A percentile compares a stretch with the other conserved stretches of the same genome.
Evolutionary conservation across 2,888 invertebrate species (phyloP).

Genomic region (Aspidiotus destructor): DNA sequence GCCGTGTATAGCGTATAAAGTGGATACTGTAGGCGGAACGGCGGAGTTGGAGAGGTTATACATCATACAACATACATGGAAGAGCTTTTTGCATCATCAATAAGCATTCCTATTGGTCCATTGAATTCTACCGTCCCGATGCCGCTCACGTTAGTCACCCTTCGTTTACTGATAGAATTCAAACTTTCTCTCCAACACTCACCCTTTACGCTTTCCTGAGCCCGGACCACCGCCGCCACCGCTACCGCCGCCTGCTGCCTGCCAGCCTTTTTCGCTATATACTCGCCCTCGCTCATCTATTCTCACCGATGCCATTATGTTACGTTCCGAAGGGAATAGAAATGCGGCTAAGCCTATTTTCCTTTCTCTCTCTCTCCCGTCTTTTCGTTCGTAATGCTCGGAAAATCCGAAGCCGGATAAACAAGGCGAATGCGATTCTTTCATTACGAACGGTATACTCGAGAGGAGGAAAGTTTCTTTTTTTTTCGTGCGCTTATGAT

Average conservation of each 20-base stretch:
- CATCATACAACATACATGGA: conserved; percentile 33
- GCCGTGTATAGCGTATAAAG: conserved; percentile 30
- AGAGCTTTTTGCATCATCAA: conserved; percentile 33
- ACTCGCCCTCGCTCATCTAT: conserved; percentile 7
- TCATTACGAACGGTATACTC: background rate
- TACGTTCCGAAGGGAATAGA: conserved; percentile 34
- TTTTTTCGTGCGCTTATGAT: too few species aligned
- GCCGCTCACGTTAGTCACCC: conserved; percentile 29
- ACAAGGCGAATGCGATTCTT: conserved; percentile 17
- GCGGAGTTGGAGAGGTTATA: conserved; percentile 32
- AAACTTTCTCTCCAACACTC: conserved; percentile 29
- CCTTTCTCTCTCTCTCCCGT: conserved; percentile 24
- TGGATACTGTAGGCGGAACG: conserved; percentile 29
- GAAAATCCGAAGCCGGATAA: conserved; percentile 17
- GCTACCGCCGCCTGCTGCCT: conserved; percentile 11
- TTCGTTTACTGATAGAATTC: conserved; percentile 33
- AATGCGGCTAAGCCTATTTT: conserved; percentile 32
- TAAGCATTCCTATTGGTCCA: conserved; percentile 34
- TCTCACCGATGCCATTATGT: conserved; percentile 33
- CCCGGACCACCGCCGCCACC: conserved; percentile 18
- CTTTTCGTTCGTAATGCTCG: background rate
- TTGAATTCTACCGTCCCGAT: conserved; percentile 29
- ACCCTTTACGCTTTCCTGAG: conserved; percentile 29
- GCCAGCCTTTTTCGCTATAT: background rate
- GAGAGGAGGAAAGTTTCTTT: too few species aligned